phyloP scores from a whole-genome alignment of 1,140 invertebrate species.

The Apocrypta bakeri region DNA sequence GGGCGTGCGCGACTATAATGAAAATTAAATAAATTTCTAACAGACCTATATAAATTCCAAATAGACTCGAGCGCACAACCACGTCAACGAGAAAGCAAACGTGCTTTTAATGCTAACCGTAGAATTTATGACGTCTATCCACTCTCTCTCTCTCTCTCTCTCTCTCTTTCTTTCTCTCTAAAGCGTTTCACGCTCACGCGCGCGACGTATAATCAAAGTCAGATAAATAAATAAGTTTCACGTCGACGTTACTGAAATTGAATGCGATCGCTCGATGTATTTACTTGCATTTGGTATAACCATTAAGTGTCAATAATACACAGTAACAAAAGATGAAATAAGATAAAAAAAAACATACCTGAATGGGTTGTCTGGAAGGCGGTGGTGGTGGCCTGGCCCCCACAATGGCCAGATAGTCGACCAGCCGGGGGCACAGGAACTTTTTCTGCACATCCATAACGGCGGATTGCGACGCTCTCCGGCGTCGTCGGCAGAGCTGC shows the following conservation, averaged over 20 bases:
- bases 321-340: not conserved
- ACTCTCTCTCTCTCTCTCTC: no score
- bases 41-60: not conserved
- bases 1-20: not conserved
- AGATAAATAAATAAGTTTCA: not conserved
- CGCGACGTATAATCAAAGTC: not conserved
- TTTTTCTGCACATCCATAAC: conserved; percentile 83
- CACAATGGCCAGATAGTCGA: conserved; percentile 98
- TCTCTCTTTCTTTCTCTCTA: no score
- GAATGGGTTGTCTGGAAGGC: conserved; percentile 77
- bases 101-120: not conserved
- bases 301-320: not conserved
- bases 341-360: conserved; percentile 75
- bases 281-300: not conserved
- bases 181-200: no score
- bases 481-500: not conserved
- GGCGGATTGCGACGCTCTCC: not conserved
- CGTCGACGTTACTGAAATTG: no score
- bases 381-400: conserved; percentile 86
- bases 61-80: not conserved
- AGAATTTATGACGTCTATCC: not conserved
- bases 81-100: not conserved
- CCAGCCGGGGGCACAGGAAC: conserved; percentile 87
- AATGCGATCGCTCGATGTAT: no score
- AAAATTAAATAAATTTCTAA: not conserved